These are phyloP conservation scores for Toxotes chatareus DNA, from an alignment of 2,113 vertebrate genomes.

Conservation along the genomic window DNA sequence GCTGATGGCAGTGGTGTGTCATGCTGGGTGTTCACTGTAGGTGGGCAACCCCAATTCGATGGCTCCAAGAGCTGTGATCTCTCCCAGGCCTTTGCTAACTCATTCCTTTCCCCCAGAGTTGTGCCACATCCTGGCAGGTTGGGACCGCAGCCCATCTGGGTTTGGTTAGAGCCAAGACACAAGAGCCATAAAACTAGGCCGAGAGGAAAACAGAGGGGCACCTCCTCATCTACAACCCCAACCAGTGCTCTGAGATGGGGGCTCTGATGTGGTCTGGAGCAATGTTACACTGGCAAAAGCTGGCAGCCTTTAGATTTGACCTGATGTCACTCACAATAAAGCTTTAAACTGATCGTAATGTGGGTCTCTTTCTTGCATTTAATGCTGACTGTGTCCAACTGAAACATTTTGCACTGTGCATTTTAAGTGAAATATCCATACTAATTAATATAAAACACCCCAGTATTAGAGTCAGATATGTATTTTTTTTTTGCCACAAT, in stretches of 20 bases:
- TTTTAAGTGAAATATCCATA: not conserved
- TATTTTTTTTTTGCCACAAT: slow-evolving; percentile 7
- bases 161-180: slow-evolving; percentile 72
- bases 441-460: not conserved
- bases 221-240: slow-evolving; percentile 69
- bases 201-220: slow-evolving; percentile 68
- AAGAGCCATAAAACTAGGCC: slow-evolving; percentile 67
- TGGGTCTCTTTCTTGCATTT: not conserved
- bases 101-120: slow-evolving; percentile 52
- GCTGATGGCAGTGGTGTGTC: slow-evolving; percentile 10
- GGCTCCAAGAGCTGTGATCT: slow-evolving; percentile 43
- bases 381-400: slow-evolving; percentile 5
- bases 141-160: slow-evolving; percentile 77
- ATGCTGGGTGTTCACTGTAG: slow-evolving; percentile 64
- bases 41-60: slow-evolving; percentile 66
- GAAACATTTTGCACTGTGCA: not conserved
- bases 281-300: slow-evolving; percentile 28
- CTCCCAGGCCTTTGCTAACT: slow-evolving; percentile 57
- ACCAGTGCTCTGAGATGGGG: slow-evolving; percentile 47
- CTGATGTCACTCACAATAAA: slow-evolving; percentile 35
- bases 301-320: slow-evolving; percentile 51
- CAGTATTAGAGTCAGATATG: not conserved
- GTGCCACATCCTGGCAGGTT: slow-evolving; percentile 79
- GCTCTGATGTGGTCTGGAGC: slow-evolving; percentile 69
- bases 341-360: slow-evolving; percentile 9